phyloP scores from a whole-genome alignment of 2,113 vertebrate species.

The Amphilophus citrinellus region DNA sequence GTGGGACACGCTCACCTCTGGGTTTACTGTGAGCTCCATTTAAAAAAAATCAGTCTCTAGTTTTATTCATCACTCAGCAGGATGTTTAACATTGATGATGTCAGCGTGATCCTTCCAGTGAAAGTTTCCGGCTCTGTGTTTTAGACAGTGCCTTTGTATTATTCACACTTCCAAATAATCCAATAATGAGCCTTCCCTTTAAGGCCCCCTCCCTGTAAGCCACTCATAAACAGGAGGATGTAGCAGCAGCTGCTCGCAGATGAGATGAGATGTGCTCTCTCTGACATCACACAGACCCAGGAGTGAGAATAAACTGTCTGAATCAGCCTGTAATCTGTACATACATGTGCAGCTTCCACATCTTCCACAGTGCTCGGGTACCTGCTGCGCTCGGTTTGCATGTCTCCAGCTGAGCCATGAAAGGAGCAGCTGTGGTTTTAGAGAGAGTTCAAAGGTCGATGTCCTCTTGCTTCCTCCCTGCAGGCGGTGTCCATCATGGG shows the following conservation, averaged over 20 bases:
- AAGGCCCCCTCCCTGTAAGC: background rate
- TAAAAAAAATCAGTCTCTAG: too few relatives aligned
- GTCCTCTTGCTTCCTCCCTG: background rate
- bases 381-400: background rate
- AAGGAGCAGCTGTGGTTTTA: background rate
- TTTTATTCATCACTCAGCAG: background rate
- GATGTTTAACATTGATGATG: background rate
- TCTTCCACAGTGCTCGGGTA: background rate
- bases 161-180: background rate
- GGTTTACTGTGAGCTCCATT: background rate
- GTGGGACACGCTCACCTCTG: too few relatives aligned
- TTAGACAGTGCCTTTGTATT: background rate
- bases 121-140: background rate
- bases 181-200: background rate
- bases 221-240: background rate
- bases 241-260: background rate
- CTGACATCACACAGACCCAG: accelerated
- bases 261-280: background rate
- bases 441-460: background rate
- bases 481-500: constrained; percentile 95
- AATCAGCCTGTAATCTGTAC: too few relatives aligned
- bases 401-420: accelerated
- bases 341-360: too few relatives aligned
- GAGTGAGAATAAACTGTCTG: background rate
- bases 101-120: background rate